A percentile compares a stretch with the other conserved stretches of the same genome.
These are phyloP conservation scores for Aramus guarauna DNA, from an alignment of 2,113 vertebrate genomes.

Conservation along the genomic window DNA sequence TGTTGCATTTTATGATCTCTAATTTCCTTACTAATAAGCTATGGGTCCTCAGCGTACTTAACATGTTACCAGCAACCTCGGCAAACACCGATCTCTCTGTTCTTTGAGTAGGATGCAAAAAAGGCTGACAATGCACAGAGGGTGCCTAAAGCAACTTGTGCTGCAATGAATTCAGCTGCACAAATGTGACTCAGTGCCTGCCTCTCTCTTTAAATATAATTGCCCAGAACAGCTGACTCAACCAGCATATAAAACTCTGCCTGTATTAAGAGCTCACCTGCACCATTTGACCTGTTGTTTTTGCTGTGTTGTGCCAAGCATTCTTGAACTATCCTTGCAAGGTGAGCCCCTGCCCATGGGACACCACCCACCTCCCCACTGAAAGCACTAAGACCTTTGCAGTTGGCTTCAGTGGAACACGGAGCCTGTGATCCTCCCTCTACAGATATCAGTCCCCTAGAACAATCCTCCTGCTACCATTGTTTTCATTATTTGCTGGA, in stretches of 20 bases:
- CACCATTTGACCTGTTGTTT: neutral
- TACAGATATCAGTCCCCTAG: neutral
- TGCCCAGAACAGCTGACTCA: constrained; percentile 56
- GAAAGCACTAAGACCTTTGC: neutral
- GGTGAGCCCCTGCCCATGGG: neutral
- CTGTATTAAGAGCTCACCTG: neutral
- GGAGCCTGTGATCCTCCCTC: neutral
- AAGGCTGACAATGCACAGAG: neutral
- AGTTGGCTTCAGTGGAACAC: neutral
- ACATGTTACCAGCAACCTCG: neutral
- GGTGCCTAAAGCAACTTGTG: constrained; percentile 21
- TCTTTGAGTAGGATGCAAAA: constrained; percentile 13
- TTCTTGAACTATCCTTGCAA: neutral
- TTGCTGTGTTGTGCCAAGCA: neutral
- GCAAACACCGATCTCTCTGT: neutral
- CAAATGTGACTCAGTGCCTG: constrained; percentile 2
- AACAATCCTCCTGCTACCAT: neutral
- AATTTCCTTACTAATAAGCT: constrained; percentile 46
- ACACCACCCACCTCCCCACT: neutral
- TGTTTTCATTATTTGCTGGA: neutral
- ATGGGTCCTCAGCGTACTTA: neutral
- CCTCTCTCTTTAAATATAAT: neutral
- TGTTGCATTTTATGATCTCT: constrained; percentile 20
- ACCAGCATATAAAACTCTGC: neutral
- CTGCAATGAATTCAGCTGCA: neutral